Evolutionary conservation across 2,888 invertebrate species (phyloP).

Genomic region (Leucozona laternaria): DNA sequence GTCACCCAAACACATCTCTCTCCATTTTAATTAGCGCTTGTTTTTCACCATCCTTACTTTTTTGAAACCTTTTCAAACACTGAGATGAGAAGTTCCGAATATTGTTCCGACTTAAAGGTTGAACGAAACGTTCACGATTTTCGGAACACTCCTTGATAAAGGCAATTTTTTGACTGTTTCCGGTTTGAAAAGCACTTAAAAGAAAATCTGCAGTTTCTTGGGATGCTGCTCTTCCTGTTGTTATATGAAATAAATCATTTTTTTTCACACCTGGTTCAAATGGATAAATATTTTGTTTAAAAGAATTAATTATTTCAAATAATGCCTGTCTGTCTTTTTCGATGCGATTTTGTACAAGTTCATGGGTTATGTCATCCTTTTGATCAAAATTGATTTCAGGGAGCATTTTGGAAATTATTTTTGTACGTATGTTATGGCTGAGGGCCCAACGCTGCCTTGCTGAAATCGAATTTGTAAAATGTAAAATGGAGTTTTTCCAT

Average conservation of each 20-base stretch:
- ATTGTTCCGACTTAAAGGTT: neutral
- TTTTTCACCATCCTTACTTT: constrained; percentile 5
- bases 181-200: too few relatives aligned
- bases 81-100: constrained; percentile 6
- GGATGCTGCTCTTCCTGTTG: too few relatives aligned
- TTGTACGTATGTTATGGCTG: neutral
- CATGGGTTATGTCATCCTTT: neutral
- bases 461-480: neutral
- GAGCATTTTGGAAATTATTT: constrained; percentile 11
- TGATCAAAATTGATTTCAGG: neutral
- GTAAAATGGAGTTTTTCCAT: too few relatives aligned
- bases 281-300: constrained; percentile 19
- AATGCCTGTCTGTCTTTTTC: constrained; percentile 3
- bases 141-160: constrained; percentile 1
- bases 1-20: constrained; percentile 19
- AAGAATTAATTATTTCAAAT: neutral
- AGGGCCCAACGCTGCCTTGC: neutral
- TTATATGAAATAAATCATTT: neutral
- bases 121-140: neutral
- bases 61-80: constrained; percentile 9
- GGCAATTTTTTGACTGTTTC: constrained; percentile 9
- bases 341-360: neutral
- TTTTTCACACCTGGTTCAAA: neutral
- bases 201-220: too few relatives aligned
- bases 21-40: constrained; percentile 9